Evolutionary conservation across 2,888 invertebrate species (phyloP).

Genomic region (Hydriomena furcata): DNA sequence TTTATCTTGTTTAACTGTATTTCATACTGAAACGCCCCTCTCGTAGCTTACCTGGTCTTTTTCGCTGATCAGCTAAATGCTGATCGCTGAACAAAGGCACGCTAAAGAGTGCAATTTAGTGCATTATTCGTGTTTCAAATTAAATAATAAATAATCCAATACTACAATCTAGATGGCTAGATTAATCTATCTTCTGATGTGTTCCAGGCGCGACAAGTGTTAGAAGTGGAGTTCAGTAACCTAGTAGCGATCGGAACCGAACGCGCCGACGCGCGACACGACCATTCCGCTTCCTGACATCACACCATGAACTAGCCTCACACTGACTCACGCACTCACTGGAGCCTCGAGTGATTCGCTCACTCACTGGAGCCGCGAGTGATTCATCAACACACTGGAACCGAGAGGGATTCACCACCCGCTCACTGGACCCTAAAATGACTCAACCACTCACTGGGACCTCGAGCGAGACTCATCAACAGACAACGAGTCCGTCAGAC

Average conservation of each 20-base stretch:
- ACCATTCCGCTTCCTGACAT: slow-evolving; percentile 74
- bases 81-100: no score
- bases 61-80: no score
- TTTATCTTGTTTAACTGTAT: no score
- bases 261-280: slow-evolving; percentile 84
- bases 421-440: neutral
- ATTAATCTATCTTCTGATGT: neutral
- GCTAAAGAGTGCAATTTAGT: no score
- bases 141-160: no score
- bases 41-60: no score
- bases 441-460: neutral
- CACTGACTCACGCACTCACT: slow-evolving; percentile 14
- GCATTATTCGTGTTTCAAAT: no score
- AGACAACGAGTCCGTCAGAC: no score
- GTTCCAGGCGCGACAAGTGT: slow-evolving; percentile 92
- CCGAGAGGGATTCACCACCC: slow-evolving; percentile 1
- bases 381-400: neutral
- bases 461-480: neutral
- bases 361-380: slow-evolving; percentile 1
- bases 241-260: slow-evolving; percentile 93
- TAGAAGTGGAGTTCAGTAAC: slow-evolving; percentile 96
- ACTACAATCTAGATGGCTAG: no score
- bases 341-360: slow-evolving; percentile 10
- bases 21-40: no score
- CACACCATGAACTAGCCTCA: slow-evolving; percentile 48